Evolutionary conservation across 2,888 invertebrate species (phyloP).

Genomic region (Argyra leucocephala): DNA sequence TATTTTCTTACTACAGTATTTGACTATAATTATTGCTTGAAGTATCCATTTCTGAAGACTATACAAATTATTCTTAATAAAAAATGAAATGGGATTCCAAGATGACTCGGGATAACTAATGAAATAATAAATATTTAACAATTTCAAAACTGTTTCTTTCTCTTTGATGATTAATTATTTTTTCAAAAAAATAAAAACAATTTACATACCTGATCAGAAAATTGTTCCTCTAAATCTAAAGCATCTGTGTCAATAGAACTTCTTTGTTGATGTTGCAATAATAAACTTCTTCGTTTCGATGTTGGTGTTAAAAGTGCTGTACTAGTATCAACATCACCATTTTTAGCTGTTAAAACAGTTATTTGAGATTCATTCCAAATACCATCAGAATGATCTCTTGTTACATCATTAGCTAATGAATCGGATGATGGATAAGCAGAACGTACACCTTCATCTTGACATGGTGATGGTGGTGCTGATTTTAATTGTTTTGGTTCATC

Average conservation of each 20-base stretch:
- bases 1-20: too few relatives aligned
- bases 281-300: slow-evolving; percentile 64
- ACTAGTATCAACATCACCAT: slow-evolving; percentile 43
- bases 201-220: slow-evolving; percentile 47
- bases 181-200: background rate
- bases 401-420: slow-evolving; percentile 68
- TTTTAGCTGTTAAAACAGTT: slow-evolving; percentile 60
- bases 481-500: slow-evolving; percentile 44
- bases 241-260: slow-evolving; percentile 79
- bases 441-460: slow-evolving; percentile 49
- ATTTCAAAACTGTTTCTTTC: too few relatives aligned
- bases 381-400: slow-evolving; percentile 74
- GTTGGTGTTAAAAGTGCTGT: slow-evolving; percentile 64
- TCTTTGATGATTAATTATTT: background rate
- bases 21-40: too few relatives aligned
- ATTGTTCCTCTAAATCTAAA: slow-evolving; percentile 60
- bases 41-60: too few relatives aligned
- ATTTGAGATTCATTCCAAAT: slow-evolving; percentile 86
- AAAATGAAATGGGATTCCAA: too few relatives aligned
- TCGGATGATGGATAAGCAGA: slow-evolving; percentile 69
- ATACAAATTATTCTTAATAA: too few relatives aligned
- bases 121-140: too few relatives aligned
- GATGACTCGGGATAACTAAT: too few relatives aligned
- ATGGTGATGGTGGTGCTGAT: slow-evolving; percentile 59
- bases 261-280: slow-evolving; percentile 74